Evolutionary conservation across 1,140 invertebrate species (phyloP).

Genomic region (Heliconius hewitsoni): DNA sequence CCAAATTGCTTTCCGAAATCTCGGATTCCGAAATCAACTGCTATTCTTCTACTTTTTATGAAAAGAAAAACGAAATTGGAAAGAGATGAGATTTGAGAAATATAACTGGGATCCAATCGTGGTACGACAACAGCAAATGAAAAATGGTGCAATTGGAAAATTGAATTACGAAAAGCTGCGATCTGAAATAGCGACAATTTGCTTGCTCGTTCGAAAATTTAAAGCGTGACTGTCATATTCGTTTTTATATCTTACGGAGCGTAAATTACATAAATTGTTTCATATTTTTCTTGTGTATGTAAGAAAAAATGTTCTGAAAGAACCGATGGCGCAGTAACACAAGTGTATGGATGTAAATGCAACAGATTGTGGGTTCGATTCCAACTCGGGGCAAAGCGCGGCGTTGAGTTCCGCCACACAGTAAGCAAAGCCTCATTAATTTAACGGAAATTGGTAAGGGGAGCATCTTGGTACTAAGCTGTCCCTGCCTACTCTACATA

Average conservation of each 20-base stretch:
- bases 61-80: slow-evolving; percentile 17
- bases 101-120: slow-evolving; percentile 16
- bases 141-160: slow-evolving; percentile 18
- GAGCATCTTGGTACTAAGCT: too few species aligned
- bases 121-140: slow-evolving; percentile 4
- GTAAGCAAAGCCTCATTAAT: too few species aligned
- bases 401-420: too few species aligned
- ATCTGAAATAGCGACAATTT: slow-evolving; percentile 14
- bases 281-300: not conserved
- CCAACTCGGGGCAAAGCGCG: too few species aligned
- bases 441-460: too few species aligned
- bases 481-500: too few species aligned
- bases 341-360: too few species aligned
- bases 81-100: slow-evolving; percentile 29
- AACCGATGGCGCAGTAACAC: too few species aligned
- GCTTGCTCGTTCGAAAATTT: slow-evolving; percentile 17
- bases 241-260: not conserved
- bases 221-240: not conserved
- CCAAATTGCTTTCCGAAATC: slow-evolving; percentile 7
- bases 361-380: too few species aligned
- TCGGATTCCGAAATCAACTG: not conserved
- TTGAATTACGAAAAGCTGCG: slow-evolving; percentile 18
- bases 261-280: not conserved
- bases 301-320: too few species aligned
- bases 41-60: slow-evolving; percentile 1